Conservation (phyloP, 53 echinoderm and acorn worm species). For the Crossaster papposus region DNA sequence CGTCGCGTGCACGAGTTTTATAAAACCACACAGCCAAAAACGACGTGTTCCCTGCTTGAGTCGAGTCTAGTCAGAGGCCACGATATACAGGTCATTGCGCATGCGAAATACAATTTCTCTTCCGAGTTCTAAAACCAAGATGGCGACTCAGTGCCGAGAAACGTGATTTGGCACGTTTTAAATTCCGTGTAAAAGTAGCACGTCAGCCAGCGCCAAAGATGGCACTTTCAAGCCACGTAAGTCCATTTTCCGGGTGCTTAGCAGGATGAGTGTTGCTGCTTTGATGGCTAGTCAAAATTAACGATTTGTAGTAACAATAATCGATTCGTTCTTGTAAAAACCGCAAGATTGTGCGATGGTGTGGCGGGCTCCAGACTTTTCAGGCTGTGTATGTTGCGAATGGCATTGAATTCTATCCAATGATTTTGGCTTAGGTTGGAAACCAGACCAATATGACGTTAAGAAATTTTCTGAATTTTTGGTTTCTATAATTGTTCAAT, state of each 20-base stretch:
- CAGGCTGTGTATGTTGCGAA: background rate
- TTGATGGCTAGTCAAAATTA: background rate
- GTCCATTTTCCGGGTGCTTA: background rate
- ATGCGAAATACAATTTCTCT: background rate
- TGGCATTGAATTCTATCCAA: too few species aligned
- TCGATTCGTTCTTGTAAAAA: background rate
- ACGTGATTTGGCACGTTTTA: slow-evolving; percentile 48
- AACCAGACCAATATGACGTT: slow-evolving; percentile 28
- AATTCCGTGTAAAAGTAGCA: slow-evolving; percentile 14
- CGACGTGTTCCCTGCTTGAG: too few species aligned
- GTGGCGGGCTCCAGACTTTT: slow-evolving; percentile 9
- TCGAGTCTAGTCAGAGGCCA: too few species aligned
- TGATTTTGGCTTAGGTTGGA: background rate
- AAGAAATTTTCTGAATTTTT: background rate
- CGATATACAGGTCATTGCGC: slow-evolving; percentile 1
- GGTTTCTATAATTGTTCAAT: too few species aligned
- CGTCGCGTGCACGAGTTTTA: too few species aligned
- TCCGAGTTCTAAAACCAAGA: slow-evolving; percentile 17
- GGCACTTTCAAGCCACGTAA: slow-evolving; percentile 50
- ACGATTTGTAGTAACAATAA: background rate
- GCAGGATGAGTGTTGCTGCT: background rate
- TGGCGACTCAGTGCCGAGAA: slow-evolving; percentile 51
- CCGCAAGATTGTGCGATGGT: too few species aligned
- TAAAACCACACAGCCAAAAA: too few species aligned
- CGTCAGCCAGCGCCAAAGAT: slow-evolving; percentile 21